Evolutionary conservation across 2,113 vertebrate genomes (phyloP).

Genomic region (Polypterus bichir): DNA sequence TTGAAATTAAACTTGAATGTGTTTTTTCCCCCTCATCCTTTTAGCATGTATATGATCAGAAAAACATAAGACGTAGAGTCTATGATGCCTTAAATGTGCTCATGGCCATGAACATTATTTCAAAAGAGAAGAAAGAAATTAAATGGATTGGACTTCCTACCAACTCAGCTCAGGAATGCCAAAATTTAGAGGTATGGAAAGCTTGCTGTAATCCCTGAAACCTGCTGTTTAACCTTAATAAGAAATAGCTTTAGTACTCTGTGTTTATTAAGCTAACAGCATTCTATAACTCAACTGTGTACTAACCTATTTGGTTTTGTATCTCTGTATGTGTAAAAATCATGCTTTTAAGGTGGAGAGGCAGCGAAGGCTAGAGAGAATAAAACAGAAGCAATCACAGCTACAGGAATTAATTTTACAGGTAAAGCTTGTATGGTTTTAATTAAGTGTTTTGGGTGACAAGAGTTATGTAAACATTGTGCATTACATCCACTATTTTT

Average conservation of each 20-base stretch:
- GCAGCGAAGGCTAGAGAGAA: constrained; percentile 85
- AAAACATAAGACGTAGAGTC: constrained; percentile 93
- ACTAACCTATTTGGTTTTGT: too few species aligned
- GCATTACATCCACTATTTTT: too few species aligned
- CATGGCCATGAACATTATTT: constrained; percentile 99
- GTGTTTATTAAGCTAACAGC: too few species aligned
- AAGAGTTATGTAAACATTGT: too few species aligned
- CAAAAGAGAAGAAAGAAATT: constrained; percentile 98
- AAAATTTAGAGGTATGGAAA: constrained; percentile 79
- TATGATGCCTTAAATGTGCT: constrained; percentile 96
- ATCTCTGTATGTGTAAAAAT: too few species aligned
- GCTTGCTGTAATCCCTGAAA: background rate
- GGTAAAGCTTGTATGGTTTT: constrained; percentile 41
- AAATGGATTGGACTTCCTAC: constrained; percentile 96
- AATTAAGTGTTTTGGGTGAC: background rate
- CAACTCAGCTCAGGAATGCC: constrained; percentile 97
- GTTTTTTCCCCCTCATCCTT: background rate
- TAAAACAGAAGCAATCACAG: constrained; percentile 97
- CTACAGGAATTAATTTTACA: constrained; percentile 96
- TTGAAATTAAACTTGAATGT: too few species aligned
- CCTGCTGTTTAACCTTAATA: too few species aligned
- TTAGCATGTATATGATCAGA: constrained; percentile 91
- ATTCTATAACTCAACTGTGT: too few species aligned
- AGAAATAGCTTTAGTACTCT: background rate
- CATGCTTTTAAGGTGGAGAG: constrained; percentile 69